phyloP scores from a whole-genome alignment of 2,113 vertebrate genomes.

The Petrocephalus microphthalmus region DNA sequence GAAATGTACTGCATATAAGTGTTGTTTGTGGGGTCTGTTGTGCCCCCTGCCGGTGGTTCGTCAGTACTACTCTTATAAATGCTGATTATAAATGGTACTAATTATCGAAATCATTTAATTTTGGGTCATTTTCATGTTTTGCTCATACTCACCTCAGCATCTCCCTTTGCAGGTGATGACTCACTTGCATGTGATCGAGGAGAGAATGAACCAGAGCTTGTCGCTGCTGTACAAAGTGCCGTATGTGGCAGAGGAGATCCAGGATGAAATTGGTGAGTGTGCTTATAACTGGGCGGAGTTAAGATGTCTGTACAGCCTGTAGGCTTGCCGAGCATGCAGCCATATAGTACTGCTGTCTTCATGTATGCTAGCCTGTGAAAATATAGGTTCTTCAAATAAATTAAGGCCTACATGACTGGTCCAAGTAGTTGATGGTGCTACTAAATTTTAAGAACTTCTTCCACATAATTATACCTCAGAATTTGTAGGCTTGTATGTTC shows the following conservation, averaged over 20 bases:
- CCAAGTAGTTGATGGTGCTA: background rate
- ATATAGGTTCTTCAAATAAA: background rate
- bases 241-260: constrained; percentile 84
- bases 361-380: background rate
- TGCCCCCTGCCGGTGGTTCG: constrained; percentile 8
- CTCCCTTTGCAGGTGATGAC: constrained; percentile 76
- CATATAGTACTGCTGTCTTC: background rate
- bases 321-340: background rate
- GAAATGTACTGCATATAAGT: background rate
- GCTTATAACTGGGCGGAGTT: background rate
- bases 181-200: constrained; percentile 91
- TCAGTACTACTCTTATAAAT: background rate
- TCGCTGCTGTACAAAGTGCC: constrained; percentile 91
- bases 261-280: constrained; percentile 89
- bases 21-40: background rate
- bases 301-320: background rate
- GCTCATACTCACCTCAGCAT: background rate
- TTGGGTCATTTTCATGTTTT: background rate
- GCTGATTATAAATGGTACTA: background rate
- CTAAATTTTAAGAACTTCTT: background rate
- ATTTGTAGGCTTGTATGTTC: background rate
- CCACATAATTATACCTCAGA: background rate
- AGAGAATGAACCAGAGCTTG: constrained; percentile 94
- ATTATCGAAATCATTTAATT: background rate
- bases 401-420: background rate